Evolutionary conservation across 2,797 vertebrate genomes (phyloP), one percentile per base, ranked within the genome.

Genomic region (Silurus lanzhouensis): DNA sequence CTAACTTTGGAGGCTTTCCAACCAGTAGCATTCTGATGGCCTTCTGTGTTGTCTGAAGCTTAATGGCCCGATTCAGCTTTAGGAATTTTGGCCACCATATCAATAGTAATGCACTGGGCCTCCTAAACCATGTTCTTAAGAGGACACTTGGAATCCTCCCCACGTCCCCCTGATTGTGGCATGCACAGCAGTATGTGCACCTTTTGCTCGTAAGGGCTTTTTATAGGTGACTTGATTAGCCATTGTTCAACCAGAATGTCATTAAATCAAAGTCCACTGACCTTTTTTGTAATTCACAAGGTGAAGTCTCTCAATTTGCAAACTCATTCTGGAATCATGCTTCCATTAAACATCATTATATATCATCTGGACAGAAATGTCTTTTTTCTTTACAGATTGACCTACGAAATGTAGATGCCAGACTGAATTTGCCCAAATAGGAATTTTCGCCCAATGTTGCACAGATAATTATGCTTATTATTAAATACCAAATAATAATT

Each of bases 211-310:
- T 6, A 48, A 46, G 20, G 25, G 27, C 19, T 44, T 60, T 31
- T 78, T 22, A 38, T 78, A n/a, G 19, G 14, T 9, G 38, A 80
- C 60, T 48, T 80, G 60, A 79, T 79, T 63, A 64, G 60, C 60
- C 20, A 61, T 78, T 79, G 60, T 44, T 79, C 13, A 20, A n/a
- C 10, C 38, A 46, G 38, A 6, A 80, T 66, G 60, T 64, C 61
- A 48, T 80, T 80, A 80, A 66, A 66, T 80, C 14, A 48, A 66
- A 38, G 6, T 44, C 19, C 76, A 58, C 25, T 77, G 27, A 77
- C 55, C 55, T 58, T 31, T 58, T 9, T 61, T 38, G 20, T 61
- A 17, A 20, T 58, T 12, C 55, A 60, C 75, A 77, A 60, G 12
- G n/a, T 76, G 25, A 77, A 58, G 10, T 60, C 57, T 19, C 5